Conservation (phyloP, 2,113 vertebrate species). For the Hyperoodon ampullatus region DNA sequence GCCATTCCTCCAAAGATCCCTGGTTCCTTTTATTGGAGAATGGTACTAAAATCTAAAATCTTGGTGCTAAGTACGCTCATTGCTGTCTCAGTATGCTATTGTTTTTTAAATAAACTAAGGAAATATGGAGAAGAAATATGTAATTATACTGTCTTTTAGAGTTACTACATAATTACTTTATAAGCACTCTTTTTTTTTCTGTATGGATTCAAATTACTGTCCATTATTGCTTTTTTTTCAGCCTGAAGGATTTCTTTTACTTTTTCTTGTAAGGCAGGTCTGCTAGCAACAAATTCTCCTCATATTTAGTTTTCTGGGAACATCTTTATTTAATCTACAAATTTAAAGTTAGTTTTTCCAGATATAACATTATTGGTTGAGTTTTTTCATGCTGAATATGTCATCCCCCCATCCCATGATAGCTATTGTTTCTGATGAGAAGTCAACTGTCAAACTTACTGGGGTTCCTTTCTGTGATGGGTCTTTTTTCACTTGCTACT, state of each 20-base stretch:
- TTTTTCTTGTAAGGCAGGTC: not conserved
- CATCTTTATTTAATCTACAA: not conserved
- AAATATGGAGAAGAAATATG: not conserved
- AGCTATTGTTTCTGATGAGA: not conserved
- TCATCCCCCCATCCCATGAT: not conserved
- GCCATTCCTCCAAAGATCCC: not conserved
- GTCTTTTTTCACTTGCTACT: not conserved
- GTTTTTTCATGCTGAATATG: not conserved
- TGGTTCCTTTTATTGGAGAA: not conserved
- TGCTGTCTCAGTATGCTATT: not conserved
- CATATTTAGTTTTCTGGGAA: not conserved
- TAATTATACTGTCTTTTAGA: not conserved
- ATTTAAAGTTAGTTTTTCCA: not conserved
- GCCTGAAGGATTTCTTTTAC: not conserved
- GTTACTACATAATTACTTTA: not conserved
- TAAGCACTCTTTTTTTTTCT: not conserved
- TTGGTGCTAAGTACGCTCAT: not conserved
- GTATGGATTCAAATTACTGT: not conserved
- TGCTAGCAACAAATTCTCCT: not conserved
- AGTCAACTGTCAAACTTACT: not conserved
- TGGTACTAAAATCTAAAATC: not conserved
- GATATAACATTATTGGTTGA: not conserved
- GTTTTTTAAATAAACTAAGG: not conserved
- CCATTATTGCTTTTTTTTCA: not conserved
- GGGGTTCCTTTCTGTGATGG: not conserved